phyloP scores from a whole-genome alignment of 2,113 vertebrate genomes.

The Corvus cornix region DNA sequence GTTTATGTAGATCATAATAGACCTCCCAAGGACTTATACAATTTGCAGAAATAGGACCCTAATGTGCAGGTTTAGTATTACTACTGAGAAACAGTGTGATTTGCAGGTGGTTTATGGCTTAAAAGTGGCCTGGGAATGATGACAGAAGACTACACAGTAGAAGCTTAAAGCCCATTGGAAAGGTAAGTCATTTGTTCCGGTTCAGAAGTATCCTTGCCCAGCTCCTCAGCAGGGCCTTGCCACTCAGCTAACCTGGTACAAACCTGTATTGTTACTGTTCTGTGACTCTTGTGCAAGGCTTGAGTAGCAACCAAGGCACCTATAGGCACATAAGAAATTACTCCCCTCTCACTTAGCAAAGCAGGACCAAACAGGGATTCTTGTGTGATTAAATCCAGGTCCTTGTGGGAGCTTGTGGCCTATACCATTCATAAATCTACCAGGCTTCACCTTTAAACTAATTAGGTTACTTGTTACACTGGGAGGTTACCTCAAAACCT shows the following conservation, averaged over 20 bases:
- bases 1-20: not conserved
- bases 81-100: not conserved
- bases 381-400: not conserved
- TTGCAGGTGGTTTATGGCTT: not conserved
- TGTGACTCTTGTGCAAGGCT: not conserved
- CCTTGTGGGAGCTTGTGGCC: not conserved
- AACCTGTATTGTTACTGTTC: not conserved
- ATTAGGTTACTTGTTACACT: conserved; percentile 15
- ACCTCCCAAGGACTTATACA: not conserved
- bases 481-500: conserved; percentile 11
- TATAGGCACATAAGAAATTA: not conserved
- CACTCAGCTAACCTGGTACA: not conserved
- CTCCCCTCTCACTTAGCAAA: not conserved
- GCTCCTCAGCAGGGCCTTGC: not conserved
- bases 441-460: not conserved
- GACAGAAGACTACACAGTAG: not conserved
- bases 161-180: not conserved
- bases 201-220: not conserved
- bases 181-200: not conserved
- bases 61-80: not conserved
- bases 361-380: not conserved
- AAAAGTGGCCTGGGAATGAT: not conserved
- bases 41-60: not conserved
- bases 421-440: not conserved
- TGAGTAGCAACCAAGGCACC: not conserved